phyloP scores from a whole-genome alignment of 2,113 vertebrate genomes.

The Alectura lathami region DNA sequence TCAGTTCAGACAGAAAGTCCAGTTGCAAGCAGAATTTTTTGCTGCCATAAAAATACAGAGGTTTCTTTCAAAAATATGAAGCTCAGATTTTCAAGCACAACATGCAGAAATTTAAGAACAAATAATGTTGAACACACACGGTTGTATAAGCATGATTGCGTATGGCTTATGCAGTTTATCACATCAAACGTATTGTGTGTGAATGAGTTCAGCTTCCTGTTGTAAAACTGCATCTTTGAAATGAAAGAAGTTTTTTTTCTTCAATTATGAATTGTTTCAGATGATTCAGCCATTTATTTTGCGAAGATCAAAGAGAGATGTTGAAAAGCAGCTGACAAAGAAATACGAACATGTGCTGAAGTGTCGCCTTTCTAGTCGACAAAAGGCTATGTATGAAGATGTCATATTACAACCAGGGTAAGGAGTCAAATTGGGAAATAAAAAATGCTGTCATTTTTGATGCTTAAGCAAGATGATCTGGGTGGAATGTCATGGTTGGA shows the following conservation, averaged over 20 bases:
- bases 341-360: conserved; percentile 93
- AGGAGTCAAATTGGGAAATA: not conserved
- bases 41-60: not conserved
- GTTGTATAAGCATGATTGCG: not conserved
- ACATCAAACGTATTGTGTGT: not conserved
- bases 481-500: not conserved
- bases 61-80: not conserved
- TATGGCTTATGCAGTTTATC: not conserved
- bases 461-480: not conserved
- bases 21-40: not conserved
- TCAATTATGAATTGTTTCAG: conserved; percentile 59
- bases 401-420: conserved; percentile 88
- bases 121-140: no score
- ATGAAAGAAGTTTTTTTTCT: not conserved
- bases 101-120: not conserved
- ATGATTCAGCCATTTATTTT: conserved; percentile 94
- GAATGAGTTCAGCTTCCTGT: not conserved
- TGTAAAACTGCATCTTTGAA: not conserved
- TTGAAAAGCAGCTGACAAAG: conserved; percentile 93
- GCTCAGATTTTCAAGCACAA: not conserved
- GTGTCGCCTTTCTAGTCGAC: conserved; percentile 88
- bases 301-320: conserved; percentile 89
- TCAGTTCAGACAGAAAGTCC: not conserved
- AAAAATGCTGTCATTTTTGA: not conserved
- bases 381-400: conserved; percentile 91